Conservation (phyloP, 2,113 vertebrate genomes). For the Synodontis membranacea region DNA sequence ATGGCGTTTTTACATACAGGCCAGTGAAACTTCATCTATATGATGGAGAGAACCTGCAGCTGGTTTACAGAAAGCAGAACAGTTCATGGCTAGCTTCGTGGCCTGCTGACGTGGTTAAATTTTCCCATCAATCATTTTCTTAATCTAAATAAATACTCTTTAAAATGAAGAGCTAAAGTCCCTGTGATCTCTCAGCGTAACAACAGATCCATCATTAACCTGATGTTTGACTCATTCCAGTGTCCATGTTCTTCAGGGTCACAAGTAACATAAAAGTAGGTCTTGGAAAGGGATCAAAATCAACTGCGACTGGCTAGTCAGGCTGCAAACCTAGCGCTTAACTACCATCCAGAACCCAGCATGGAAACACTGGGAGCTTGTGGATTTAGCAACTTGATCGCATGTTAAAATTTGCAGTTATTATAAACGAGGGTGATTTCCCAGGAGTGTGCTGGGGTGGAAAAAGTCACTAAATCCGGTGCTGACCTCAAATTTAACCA, state of each 20-base stretch:
- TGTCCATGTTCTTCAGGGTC: background rate
- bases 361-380: background rate
- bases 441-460: background rate
- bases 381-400: conserved; percentile 12
- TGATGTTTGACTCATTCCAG: background rate
- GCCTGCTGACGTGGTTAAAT: conserved; percentile 33
- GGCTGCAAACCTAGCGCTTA: background rate
- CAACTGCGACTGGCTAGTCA: background rate
- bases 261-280: background rate
- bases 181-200: background rate
- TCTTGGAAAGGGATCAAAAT: background rate
- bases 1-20: conserved; percentile 45
- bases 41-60: conserved; percentile 23
- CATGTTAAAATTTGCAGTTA: background rate
- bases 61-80: conserved; percentile 34
- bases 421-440: conserved; percentile 20
- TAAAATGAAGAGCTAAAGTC: background rate
- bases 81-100: background rate
- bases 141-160: conserved; percentile 16
- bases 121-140: conserved; percentile 27
- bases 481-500: conserved; percentile 12
- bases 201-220: background rate
- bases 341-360: background rate
- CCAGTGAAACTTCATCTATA: conserved; percentile 33
- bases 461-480: background rate